These are phyloP conservation scores for Leucopternis melanops DNA, from an alignment of 2,113 vertebrate species.

Conservation along the genomic window DNA sequence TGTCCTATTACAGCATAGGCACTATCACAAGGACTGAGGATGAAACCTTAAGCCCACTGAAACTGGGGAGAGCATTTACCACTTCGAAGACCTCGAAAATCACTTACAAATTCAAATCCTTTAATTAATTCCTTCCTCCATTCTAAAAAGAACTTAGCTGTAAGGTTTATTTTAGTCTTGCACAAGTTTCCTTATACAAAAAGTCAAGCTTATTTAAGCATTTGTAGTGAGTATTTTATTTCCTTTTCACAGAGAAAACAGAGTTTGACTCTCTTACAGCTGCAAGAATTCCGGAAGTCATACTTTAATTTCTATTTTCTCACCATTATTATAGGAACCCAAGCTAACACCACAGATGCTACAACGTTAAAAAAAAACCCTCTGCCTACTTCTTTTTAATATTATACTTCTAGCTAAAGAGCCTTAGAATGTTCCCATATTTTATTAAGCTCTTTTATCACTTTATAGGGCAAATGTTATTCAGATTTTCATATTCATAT, in stretches of 20 bases:
- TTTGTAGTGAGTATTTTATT: not conserved
- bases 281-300: not conserved
- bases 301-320: not conserved
- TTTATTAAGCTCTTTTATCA: not conserved
- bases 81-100: not conserved
- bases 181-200: not conserved
- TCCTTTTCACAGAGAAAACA: not conserved
- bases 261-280: not conserved
- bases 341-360: not conserved
- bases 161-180: not conserved
- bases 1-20: not conserved
- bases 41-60: not conserved
- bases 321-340: not conserved
- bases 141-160: not conserved
- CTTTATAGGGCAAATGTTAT: not conserved
- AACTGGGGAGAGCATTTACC: not conserved
- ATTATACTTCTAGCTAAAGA: not conserved
- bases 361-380: not conserved
- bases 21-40: not conserved
- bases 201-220: not conserved
- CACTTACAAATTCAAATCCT: not conserved
- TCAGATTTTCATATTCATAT: not conserved
- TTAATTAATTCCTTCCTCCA: not conserved
- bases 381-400: not conserved
- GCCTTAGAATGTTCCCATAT: not conserved